Evolutionary conservation across 2,888 invertebrate species (phyloP).

Genomic region (Carcina quercana): DNA sequence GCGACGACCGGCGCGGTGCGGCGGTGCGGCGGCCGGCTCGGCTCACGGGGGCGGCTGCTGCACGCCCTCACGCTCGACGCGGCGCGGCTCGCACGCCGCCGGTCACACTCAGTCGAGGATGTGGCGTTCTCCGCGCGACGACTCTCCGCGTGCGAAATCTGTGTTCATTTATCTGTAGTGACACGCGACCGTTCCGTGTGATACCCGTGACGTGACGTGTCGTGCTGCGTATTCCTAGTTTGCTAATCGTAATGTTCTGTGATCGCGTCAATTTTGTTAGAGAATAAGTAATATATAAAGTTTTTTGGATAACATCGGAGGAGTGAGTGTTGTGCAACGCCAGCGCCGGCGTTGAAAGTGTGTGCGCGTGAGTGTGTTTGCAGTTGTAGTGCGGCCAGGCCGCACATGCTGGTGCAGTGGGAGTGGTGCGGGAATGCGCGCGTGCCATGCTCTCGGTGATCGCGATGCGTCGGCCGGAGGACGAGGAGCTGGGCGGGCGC

Average conservation of each 20-base stretch:
- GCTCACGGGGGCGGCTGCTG: constrained; percentile 66
- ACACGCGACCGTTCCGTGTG: constrained; percentile 39
- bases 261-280: constrained; percentile 62
- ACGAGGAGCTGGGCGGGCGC: constrained; percentile 72
- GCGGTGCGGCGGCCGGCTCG: constrained; percentile 66
- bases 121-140: constrained; percentile 66
- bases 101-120: constrained; percentile 76
- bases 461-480: constrained; percentile 86
- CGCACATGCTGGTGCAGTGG: constrained; percentile 42
- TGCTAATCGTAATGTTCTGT: constrained; percentile 60
- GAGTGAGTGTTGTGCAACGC: constrained; percentile 21
- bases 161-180: constrained; percentile 70
- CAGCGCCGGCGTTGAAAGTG: constrained; percentile 28
- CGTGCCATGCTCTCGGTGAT: constrained; percentile 76
- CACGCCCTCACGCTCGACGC: constrained; percentile 56
- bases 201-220: no score
- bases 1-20: constrained; percentile 52
- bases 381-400: constrained; percentile 19
- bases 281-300: constrained; percentile 41
- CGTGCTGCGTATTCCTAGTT: constrained; percentile 42
- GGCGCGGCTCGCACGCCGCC: constrained; percentile 50
- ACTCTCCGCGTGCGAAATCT: constrained; percentile 60
- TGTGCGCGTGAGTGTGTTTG: constrained; percentile 20
- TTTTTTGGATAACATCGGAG: constrained; percentile 16
- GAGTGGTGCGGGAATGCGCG: constrained; percentile 62